Evolutionary conservation across 2,888 invertebrate species (phyloP), one percentile per base, ranked within the genome.

Genomic region (Odontocerum albicorne): DNA sequence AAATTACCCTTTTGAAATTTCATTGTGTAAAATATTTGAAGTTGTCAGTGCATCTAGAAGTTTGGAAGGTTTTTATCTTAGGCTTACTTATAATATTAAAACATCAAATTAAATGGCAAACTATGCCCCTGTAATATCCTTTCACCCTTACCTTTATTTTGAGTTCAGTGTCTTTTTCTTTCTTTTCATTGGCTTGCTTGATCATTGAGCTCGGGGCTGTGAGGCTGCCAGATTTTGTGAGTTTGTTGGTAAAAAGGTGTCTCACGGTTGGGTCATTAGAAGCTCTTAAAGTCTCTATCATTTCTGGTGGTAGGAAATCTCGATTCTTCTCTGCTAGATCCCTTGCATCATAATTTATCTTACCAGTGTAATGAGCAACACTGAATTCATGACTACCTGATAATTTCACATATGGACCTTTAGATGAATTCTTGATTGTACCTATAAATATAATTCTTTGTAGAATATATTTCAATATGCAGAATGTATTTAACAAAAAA

Each of bases 311-410:
- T 10, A 95, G 77, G 66, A 93, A 93, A 69, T 96, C 95, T 49
- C 92, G 85, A 73, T 96, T 96, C 70, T 91, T 92, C 64, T 90
- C 89, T 17, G 90, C 81, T 78, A 96, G 90, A 66, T 91, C 88
- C 60, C 84, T 80, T 0, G 86, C 86, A 65, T 91, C 88, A 69
- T 96, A 96, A 63, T 82, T 84, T 10, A 95, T 86, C 72, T 87
- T 89, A 13, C 96, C 95, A 10, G 94, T 93, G 67, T 90, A 96
- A 72, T 96, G 96, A 17, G 92, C 88, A 17, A 96, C 85, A 19
- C 86, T 85, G 65, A 96, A 93, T 69, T 88, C 86, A 66, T 87
- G 83, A 43, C 78, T 77, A 44, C 80, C 80, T 10, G 79, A 74
- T 3, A 80, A 65, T 64, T 80, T 80, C 8, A 86, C 71, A 63